Evolutionary conservation across 2,113 vertebrate genomes (phyloP), one percentile per base, ranked within the genome.

Genomic region (Protobothrops flavoviridis): DNA sequence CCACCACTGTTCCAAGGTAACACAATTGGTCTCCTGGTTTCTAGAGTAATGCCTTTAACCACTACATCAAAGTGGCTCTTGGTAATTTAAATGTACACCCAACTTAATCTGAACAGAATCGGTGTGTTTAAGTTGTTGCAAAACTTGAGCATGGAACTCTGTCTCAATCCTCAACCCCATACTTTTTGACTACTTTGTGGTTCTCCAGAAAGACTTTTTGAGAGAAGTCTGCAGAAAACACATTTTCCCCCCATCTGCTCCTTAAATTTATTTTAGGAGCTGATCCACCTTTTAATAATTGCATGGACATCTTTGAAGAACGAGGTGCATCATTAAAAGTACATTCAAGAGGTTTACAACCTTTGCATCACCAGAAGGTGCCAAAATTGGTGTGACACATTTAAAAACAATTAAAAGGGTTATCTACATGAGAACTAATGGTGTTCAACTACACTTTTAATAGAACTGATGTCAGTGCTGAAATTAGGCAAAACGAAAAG

Each of bases 371-470:
- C 4, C 4, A 20, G 29, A 53, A n/a, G 45, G 8, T 0, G 56
- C 94, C 55, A 69, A 88, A 59, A 43, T 87, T 0, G 59, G 52
- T 15, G 9, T 33, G 15, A 94, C 64, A 57, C 94, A 88, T 81
- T 61, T 91, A 53, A 92, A 94, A 94, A 69, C 50, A 52, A 87
- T 85, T 90, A 90, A 45, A 4, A n/a, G 3, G 26, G 39, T 86
- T 93, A 86, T 89, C 87, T 92, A 92, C 3, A 23, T 1, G 89
- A 93, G 7, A 92, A 85, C 87, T 88, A 94, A 50, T 92, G 92
- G 92, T 20, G 85, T 45, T 15, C 26, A 2, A 23, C 29, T 59
- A 0, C 55, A 0, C 43, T 26, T 94, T 81, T 85, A 48, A 24
- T 93, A 87, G 59, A 48, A 0, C 13, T 39, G 89, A 91, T 56